Conservation (phyloP, 2,113 vertebrate genomes). For the Cervus canadensis region DNA sequence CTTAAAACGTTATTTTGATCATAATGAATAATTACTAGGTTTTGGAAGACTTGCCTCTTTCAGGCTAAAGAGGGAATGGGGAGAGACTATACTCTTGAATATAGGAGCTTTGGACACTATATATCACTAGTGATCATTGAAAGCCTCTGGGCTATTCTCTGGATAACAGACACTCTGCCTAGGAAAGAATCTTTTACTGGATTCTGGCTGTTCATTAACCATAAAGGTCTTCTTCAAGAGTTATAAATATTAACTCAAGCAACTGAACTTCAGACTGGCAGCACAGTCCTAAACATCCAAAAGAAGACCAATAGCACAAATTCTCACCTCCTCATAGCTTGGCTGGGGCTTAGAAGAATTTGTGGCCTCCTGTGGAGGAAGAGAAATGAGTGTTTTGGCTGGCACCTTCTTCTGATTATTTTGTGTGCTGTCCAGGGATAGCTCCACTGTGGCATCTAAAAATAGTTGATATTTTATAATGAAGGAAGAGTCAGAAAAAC, state of each 20-base stretch:
- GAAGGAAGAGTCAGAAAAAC: slow-evolving; percentile 32
- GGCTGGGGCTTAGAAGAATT: slow-evolving; percentile 79
- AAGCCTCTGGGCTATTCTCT: not conserved
- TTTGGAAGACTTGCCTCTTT: slow-evolving; percentile 21
- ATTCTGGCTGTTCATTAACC: slow-evolving; percentile 6
- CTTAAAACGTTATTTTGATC: slow-evolving; percentile 31
- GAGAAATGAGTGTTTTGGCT: slow-evolving; percentile 76
- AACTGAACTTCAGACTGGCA: slow-evolving; percentile 28
- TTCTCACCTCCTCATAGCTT: slow-evolving; percentile 89
- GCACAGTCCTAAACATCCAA: not conserved
- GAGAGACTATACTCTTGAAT: not conserved
- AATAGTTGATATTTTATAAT: slow-evolving; percentile 66
- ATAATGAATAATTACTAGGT: not conserved
- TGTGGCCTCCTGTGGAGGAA: slow-evolving; percentile 78
- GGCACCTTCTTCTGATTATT: slow-evolving; percentile 85
- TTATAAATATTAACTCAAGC: slow-evolving; percentile 15
- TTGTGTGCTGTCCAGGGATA: slow-evolving; percentile 90
- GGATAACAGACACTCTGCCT: not conserved
- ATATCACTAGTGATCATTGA: not conserved
- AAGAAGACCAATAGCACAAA: not conserved
- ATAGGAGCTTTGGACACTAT: not conserved
- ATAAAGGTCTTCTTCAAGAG: not conserved
- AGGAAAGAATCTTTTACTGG: not conserved
- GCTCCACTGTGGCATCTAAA: slow-evolving; percentile 94
- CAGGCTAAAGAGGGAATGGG: not conserved